These are phyloP conservation scores for Hepsetus odoe DNA, from an alignment of 2,113 vertebrate genomes.

Conservation along the genomic window DNA sequence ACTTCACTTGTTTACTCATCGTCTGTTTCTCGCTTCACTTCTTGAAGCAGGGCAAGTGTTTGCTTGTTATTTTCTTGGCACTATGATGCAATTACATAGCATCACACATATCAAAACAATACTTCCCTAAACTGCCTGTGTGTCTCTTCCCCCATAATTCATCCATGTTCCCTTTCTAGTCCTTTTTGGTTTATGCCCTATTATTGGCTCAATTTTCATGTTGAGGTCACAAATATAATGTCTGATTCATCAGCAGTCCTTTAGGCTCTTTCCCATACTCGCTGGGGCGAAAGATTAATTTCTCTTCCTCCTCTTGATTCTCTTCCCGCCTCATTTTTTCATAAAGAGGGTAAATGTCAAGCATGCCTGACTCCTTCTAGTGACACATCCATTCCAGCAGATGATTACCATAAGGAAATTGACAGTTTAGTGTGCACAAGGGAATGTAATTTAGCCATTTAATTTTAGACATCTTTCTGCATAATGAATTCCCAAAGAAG, in stretches of 20 bases:
- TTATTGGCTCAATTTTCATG: slow-evolving; percentile 90
- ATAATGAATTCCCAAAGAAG: slow-evolving; percentile 99
- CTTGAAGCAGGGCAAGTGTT: not conserved
- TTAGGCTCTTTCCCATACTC: slow-evolving; percentile 85
- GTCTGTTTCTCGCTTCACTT: not conserved
- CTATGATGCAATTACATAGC: not conserved
- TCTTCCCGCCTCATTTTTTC: slow-evolving; percentile 90
- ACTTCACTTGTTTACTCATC: too few relatives aligned
- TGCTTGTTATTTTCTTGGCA: not conserved
- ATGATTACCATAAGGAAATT: slow-evolving; percentile 99
- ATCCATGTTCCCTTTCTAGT: slow-evolving; percentile 67
- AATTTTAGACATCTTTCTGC: slow-evolving; percentile 94
- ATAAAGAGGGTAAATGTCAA: slow-evolving; percentile 99
- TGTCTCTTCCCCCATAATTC: slow-evolving; percentile 26
- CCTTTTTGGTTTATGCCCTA: slow-evolving; percentile 87
- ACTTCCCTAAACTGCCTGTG: slow-evolving; percentile 30
- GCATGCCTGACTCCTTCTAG: slow-evolving; percentile 93
- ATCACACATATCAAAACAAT: slow-evolving; percentile 11
- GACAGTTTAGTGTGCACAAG: slow-evolving; percentile 98
- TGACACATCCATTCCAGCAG: slow-evolving; percentile 99
- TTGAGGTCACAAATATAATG: slow-evolving; percentile 86
- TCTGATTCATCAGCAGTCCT: slow-evolving; percentile 88
- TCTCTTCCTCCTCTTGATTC: slow-evolving; percentile 97
- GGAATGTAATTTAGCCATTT: slow-evolving; percentile 99
- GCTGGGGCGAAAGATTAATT: slow-evolving; percentile 93